Evolutionary conservation across 2,888 invertebrate species (phyloP), one percentile per base, ranked within the genome.

Genomic region (Aleiodes alternator): DNA sequence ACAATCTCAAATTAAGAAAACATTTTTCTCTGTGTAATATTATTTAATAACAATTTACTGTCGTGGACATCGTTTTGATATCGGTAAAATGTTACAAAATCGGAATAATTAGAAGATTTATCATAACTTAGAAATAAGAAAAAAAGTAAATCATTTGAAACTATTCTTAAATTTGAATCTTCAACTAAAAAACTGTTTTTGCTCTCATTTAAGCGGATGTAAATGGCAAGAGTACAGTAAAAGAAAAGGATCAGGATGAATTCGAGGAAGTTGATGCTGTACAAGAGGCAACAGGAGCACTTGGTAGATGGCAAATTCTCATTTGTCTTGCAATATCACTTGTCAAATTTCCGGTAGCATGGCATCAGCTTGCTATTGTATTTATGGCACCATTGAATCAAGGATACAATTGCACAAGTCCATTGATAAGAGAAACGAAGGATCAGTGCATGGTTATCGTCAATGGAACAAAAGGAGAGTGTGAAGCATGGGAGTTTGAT

Each of bases 301-400:
- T 95, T 74, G 95, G 95, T 5, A 92, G 92, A 84, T 96, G 95
- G 94, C 95, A 96, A 85, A 91, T 95, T 78, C 92, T 93, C 90
- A 92, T 95, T 69, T 94, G 94, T 80, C 89, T 92, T 66, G 91
- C 94, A 0, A 92, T 95, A 53, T 94, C 94, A 79, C 90, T 95
- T 9, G 92, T 94, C 72, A 95, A 95, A 88, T 94, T 95, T 84
- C 95, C 95, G 0, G 94, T 95, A 0, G 95, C 95, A 0, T 96
- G 95, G 95, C 95, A 95, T 85, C 95, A 95, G 84, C 91, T 95
- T 87, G 94, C 93, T 78, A 95, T 95, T 78, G 94, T 95, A 76
- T 95, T 96, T 84, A 91, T 95, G 78, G 94, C 95, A 6, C 95
- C 95, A 0, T 68, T 77, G 12, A 93, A 93, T 0, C 92, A 92